Conservation (phyloP, 2,888 invertebrate genomes). For the Hetaerina titia region DNA sequence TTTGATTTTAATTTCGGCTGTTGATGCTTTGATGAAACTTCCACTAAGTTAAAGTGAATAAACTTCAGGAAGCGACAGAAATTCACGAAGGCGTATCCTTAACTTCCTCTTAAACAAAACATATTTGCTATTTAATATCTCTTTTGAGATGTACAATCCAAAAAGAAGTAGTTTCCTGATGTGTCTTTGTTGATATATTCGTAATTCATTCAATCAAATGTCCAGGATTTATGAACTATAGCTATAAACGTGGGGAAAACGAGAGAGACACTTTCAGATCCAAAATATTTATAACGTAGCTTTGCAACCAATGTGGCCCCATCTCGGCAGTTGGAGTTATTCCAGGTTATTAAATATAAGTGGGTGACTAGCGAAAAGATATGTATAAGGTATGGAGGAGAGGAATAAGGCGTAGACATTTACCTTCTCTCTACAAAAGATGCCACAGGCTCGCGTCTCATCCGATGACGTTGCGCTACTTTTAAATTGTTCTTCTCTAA, state of each 20-base stretch:
- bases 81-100: too few relatives aligned
- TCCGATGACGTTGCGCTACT: neutral
- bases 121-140: too few relatives aligned
- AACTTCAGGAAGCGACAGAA: too few relatives aligned
- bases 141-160: too few relatives aligned
- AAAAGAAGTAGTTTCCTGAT: too few relatives aligned
- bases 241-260: neutral
- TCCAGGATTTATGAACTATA: neutral
- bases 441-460: neutral
- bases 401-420: neutral
- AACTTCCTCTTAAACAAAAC: too few relatives aligned
- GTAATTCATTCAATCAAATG: too few relatives aligned
- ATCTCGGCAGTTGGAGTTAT: neutral
- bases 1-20: too few relatives aligned
- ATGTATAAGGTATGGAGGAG: neutral
- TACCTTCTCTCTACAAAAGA: neutral
- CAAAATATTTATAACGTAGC: neutral
- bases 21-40: too few relatives aligned
- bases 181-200: too few relatives aligned
- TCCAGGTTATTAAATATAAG: neutral
- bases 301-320: neutral
- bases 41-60: too few relatives aligned
- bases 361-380: slow-evolving; percentile 1
- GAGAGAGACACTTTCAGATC: neutral
- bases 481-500: neutral